Conservation (phyloP, 2,888 invertebrate genomes). For the Torymus auratus region DNA sequence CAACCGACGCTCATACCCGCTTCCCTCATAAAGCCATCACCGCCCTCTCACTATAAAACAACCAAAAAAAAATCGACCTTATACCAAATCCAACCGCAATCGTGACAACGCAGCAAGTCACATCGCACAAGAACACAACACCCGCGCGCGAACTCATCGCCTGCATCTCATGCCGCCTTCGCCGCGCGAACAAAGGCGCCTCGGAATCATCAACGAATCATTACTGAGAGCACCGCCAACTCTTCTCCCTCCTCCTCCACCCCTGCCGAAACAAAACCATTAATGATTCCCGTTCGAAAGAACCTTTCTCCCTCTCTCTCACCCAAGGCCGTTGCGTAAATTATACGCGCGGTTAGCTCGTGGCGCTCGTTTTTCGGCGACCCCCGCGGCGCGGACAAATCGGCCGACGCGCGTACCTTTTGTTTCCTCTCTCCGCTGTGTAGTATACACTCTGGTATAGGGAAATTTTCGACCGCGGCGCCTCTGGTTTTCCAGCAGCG, state of each 20-base stretch:
- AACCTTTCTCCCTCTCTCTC: too few relatives aligned
- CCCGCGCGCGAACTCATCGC: conserved; percentile 45
- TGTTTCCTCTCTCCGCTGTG: conserved; percentile 59
- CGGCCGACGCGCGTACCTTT: conserved; percentile 67
- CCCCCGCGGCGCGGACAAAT: conserved; percentile 76
- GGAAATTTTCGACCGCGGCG: too few relatives aligned
- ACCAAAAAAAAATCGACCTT: too few relatives aligned
- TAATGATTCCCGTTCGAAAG: conserved; percentile 73
- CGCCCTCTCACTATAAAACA: too few relatives aligned
- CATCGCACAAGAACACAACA: conserved; percentile 57
- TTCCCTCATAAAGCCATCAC: too few relatives aligned
- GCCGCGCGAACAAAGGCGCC: too few relatives aligned
- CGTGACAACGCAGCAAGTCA: conserved; percentile 21
- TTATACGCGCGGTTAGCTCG: conserved; percentile 72
- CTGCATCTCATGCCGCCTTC: neutral
- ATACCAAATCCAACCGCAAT: neutral
- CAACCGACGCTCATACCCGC: too few relatives aligned
- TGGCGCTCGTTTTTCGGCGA: conserved; percentile 70
- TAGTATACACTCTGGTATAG: too few relatives aligned
- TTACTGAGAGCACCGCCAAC: conserved; percentile 66
- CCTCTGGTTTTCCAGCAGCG: too few relatives aligned
- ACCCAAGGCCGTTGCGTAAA: conserved; percentile 64
- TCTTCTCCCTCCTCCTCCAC: conserved; percentile 46
- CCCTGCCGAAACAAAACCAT: conserved; percentile 72
- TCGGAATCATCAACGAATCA: conserved; percentile 72